phyloP scores from a whole-genome alignment of 37 sponge, comb jelly and placozoan species.

The Spongilla lacustris region DNA sequence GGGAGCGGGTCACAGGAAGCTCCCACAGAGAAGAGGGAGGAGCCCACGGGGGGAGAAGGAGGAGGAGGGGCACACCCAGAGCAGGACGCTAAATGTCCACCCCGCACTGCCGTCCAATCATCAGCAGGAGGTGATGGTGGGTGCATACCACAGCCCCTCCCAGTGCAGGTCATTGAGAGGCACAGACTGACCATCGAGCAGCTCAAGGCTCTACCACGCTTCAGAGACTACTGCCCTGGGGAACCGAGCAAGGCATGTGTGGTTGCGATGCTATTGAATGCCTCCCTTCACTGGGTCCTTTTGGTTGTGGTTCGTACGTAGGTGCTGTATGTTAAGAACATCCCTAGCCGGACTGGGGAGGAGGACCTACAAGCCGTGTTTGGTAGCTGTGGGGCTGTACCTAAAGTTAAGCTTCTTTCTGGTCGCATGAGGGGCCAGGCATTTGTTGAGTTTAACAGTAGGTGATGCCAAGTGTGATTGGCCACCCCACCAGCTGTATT shows the following conservation, averaged over 20 bases:
- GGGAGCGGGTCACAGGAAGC: no score
- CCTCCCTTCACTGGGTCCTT: no score
- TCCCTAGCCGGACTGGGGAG: constrained; percentile 51
- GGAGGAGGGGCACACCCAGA: background rate
- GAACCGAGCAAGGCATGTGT: constrained; percentile 48
- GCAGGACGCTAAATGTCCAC: background rate
- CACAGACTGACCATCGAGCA: constrained; percentile 64
- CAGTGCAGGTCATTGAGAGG: constrained; percentile 62
- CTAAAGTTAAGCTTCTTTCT: constrained; percentile 49
- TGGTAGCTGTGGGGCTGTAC: constrained; percentile 20
- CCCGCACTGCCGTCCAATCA: background rate
- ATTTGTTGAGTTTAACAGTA: constrained; percentile 72
- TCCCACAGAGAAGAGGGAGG: background rate
- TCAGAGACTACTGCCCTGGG: constrained; percentile 64
- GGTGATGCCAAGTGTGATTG: background rate
- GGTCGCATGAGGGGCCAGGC: constrained; percentile 89
- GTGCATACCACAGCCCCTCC: background rate
- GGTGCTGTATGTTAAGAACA: constrained; percentile 81
- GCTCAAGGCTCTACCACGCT: constrained; percentile 67
- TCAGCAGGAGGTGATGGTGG: background rate
- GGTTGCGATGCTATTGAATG: no score
- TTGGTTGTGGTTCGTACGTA: constrained; percentile 9
- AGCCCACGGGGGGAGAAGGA: background rate
- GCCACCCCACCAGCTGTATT: background rate
- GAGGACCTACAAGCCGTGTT: constrained; percentile 73